Evolutionary conservation across 2,888 invertebrate species (phyloP).

Genomic region (Tachystola acroxantha): DNA sequence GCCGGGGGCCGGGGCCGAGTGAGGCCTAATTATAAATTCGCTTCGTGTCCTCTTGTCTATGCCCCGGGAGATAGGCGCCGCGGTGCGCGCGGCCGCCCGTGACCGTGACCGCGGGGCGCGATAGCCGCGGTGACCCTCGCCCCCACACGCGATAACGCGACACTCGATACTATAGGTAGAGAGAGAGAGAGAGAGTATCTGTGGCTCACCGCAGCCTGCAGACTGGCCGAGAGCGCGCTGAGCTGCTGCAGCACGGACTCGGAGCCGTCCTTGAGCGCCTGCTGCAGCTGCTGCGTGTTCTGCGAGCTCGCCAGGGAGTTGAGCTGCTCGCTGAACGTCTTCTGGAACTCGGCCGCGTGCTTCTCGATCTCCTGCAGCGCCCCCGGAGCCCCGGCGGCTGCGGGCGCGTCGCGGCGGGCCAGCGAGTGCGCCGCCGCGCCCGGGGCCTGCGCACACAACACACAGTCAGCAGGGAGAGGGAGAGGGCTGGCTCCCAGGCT

Average conservation of each 20-base stretch:
- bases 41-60: too few relatives aligned
- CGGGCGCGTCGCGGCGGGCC: constrained; percentile 9
- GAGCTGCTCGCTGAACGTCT: constrained; percentile 47
- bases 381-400: constrained; percentile 1
- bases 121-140: not conserved
- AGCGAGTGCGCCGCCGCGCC: constrained; percentile 47
- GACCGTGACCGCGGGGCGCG: not conserved
- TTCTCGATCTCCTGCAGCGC: constrained; percentile 48
- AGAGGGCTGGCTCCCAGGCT: too few relatives aligned
- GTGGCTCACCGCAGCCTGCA: constrained; percentile 52
- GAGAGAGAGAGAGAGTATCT: not conserved
- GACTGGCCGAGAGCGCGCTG: constrained; percentile 34
- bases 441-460: constrained; percentile 30
- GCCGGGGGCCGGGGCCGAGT: too few relatives aligned
- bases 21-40: too few relatives aligned
- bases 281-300: constrained; percentile 52
- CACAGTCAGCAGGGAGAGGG: too few relatives aligned
- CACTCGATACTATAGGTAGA: too few relatives aligned
- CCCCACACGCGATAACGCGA: too few relatives aligned
- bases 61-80: too few relatives aligned
- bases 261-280: constrained; percentile 53
- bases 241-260: constrained; percentile 49
- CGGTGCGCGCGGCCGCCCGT: not conserved
- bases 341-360: constrained; percentile 50
- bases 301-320: constrained; percentile 46